Base-by-base conservation (phyloP, 2,797 vertebrate genomes). In the Alauda arvensis region DNA sequence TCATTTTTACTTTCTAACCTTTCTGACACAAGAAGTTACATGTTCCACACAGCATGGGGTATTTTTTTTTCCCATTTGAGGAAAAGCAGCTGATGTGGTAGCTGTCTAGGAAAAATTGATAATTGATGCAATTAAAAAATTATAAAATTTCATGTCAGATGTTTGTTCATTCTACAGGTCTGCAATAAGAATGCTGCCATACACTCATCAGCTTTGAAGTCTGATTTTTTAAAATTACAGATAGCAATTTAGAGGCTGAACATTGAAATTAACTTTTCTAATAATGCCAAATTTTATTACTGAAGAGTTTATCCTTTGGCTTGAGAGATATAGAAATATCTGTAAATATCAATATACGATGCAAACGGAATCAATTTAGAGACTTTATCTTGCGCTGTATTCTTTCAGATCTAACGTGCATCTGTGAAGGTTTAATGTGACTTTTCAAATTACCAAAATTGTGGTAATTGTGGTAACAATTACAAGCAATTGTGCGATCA, bases 141-240 rank as follows among this genome's bases (percentile, higher is more conserved):
- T 37, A 88, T 72, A 72, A 95, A 92, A 88, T 43, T 56, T 90
- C 56, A 56, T 62, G 70, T 93, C 82, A 94, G 90, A 65, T 96
- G 87, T 87, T 65, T 80, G 75, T 90, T 94, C 59, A 48, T 94
- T 93, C 90, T 95, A 79, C 94, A 95, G 89, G 57, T 86, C 89
- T 37, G 49, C 60, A 78, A 21, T 56, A 94, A 80, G 77, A 91
- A 89, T 49, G 77, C 94, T 96, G 93, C 88, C 93, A 88, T 95
- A 94, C 63, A 93, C 78, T 69, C 46, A 10, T 89, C 57, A 34
- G 87, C 95, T 97, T 96, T 97, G 95, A 94, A 61, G 70, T 92
- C 53, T 60, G 89, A 37, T 72, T 89, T 97, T 86, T 87, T 78
- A 31, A 70, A 71, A 88, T 90, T 83, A 40, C 42, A 75, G 95